These are phyloP conservation scores for Saccopteryx leptura DNA, from an alignment of 2,113 vertebrate species.

Conservation along the genomic window DNA sequence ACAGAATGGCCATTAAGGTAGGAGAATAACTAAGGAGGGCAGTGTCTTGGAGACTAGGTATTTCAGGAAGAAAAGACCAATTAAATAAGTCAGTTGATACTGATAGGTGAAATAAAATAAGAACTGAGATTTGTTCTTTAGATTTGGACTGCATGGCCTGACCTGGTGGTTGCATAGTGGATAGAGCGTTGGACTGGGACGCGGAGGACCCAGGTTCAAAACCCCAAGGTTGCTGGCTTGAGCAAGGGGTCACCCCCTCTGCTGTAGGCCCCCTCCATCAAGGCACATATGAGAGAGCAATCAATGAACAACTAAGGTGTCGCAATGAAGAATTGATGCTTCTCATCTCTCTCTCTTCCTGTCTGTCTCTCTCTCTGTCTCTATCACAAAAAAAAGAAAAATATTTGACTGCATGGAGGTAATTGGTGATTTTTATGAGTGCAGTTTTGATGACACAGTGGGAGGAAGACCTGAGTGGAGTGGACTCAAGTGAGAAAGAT, in stretches of 20 bases:
- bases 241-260: too few relatives aligned
- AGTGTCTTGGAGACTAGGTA: not conserved
- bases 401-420: not conserved
- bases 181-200: too few relatives aligned
- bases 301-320: too few relatives aligned
- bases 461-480: not conserved
- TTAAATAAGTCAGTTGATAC: not conserved
- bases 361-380: too few relatives aligned
- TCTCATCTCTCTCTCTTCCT: too few relatives aligned
- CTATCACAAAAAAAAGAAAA: too few relatives aligned
- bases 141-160: not conserved
- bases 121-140: not conserved
- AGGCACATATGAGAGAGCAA: too few relatives aligned
- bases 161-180: too few relatives aligned
- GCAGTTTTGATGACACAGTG: not conserved
- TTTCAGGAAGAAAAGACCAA: slow-evolving; percentile 1
- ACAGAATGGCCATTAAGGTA: not conserved
- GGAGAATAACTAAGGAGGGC: not conserved
- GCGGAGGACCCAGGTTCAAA: too few relatives aligned
- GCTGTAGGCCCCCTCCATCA: too few relatives aligned
- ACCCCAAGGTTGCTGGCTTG: too few relatives aligned
- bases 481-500: not conserved
- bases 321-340: too few relatives aligned
- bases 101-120: not conserved
- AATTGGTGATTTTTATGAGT: not conserved